Conservation (phyloP, 1,140 invertebrate genomes). For the Brachionus sp. region DNA sequence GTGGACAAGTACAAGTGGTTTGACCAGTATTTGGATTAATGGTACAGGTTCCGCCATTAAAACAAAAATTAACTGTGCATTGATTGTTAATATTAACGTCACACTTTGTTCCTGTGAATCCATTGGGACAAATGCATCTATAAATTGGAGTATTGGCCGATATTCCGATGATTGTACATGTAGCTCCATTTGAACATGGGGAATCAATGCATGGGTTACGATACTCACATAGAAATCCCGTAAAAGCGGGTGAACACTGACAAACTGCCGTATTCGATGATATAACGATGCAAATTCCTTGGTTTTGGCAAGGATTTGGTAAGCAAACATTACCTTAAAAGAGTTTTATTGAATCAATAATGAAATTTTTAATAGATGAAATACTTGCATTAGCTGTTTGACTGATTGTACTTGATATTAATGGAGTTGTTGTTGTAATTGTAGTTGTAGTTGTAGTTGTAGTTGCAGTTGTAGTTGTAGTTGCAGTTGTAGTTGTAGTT, state of each 20-base stretch:
- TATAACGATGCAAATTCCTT: constrained; percentile 49
- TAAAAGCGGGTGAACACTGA: constrained; percentile 50
- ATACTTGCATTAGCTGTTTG: not conserved
- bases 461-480: not conserved
- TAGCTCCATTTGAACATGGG: constrained; percentile 45
- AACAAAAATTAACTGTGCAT: constrained; percentile 17
- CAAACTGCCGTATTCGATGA: constrained; percentile 46
- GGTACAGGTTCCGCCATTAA: constrained; percentile 25
- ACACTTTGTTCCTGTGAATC: not conserved
- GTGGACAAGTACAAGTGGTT: not conserved
- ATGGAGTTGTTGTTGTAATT: not conserved
- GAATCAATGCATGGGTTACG: constrained; percentile 39
- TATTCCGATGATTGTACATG: constrained; percentile 15
- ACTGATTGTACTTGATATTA: not conserved
- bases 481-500: not conserved
- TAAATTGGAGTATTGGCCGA: not conserved
- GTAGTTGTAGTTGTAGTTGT: not conserved
- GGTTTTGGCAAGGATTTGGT: constrained; percentile 52
- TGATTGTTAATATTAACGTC: constrained; percentile 17
- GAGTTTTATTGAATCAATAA: not conserved
- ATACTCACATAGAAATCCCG: constrained; percentile 56
- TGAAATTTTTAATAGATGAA: not conserved
- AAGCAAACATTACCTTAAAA: constrained; percentile 44
- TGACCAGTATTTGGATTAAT: not conserved
- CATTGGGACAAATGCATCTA: not conserved